Evolutionary conservation across 2,888 invertebrate genomes (phyloP).

Genomic region (Isoperla grammatica): DNA sequence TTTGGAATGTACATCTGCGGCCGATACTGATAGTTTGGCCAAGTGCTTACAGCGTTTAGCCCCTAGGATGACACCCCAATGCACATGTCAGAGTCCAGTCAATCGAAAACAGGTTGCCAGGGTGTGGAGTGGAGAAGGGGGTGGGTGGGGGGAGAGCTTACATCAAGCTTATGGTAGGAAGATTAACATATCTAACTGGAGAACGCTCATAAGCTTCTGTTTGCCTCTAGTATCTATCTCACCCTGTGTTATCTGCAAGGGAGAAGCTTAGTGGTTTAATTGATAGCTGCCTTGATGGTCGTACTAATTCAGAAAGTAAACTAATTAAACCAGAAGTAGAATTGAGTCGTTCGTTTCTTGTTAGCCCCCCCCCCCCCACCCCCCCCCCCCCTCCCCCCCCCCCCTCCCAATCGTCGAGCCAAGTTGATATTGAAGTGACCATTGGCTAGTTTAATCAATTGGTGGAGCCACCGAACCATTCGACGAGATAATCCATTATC

Average conservation of each 20-base stretch:
- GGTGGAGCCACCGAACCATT: too few relatives aligned
- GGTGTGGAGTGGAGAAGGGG: background rate
- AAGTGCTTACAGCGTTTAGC: too few relatives aligned
- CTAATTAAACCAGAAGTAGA: background rate
- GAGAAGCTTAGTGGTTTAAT: background rate
- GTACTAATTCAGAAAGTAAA: background rate
- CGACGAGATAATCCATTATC: too few relatives aligned
- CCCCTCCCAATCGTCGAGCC: too few relatives aligned
- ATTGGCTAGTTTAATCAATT: too few relatives aligned
- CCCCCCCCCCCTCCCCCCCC: too few relatives aligned
- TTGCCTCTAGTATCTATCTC: background rate
- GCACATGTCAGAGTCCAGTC: background rate
- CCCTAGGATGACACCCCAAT: background rate
- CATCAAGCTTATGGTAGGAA: background rate
- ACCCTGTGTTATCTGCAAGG: background rate
- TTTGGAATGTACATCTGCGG: background rate
- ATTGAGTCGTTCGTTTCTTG: background rate
- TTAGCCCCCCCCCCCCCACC: too few relatives aligned
- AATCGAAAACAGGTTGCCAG: background rate
- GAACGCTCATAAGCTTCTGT: background rate
- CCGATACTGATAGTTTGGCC: too few relatives aligned
- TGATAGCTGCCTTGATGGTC: background rate
- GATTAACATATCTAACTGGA: constrained; percentile 1
- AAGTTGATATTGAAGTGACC: too few relatives aligned
- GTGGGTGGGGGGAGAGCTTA: background rate